Conservation (phyloP, 1,140 invertebrate genomes). For the Macrocentrus cingulum region DNA sequence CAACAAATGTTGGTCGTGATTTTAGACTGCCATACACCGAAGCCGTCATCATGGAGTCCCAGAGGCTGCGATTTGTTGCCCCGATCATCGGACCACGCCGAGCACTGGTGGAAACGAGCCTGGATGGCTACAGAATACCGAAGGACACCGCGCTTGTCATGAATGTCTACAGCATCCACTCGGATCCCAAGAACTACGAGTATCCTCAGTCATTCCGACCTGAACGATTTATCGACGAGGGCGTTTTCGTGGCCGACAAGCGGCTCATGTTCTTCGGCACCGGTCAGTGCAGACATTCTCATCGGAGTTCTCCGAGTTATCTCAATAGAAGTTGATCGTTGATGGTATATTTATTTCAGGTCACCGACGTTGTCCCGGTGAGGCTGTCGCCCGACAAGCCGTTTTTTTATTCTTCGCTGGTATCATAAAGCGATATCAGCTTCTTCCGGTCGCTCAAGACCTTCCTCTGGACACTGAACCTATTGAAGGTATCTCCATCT, state of each 20-base stretch:
- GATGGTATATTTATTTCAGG: conserved; percentile 65
- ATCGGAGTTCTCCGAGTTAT: no score
- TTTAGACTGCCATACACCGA: conserved; percentile 65
- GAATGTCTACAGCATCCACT: conserved; percentile 65
- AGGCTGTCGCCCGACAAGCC: conserved; percentile 71
- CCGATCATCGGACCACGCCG: conserved; percentile 72
- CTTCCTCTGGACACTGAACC: conserved; percentile 36
- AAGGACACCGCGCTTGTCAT: conserved; percentile 68
- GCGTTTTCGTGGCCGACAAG: conserved; percentile 47
- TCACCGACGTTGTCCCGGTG: conserved; percentile 74
- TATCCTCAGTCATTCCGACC: conserved; percentile 74
- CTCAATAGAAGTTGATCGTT: no score
- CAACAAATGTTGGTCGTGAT: not conserved
- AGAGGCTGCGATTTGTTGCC: conserved; percentile 64
- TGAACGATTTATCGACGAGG: conserved; percentile 66
- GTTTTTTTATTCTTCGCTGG: conserved; percentile 73
- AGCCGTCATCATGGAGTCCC: conserved; percentile 68
- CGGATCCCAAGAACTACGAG: conserved; percentile 65
- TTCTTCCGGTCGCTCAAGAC: conserved; percentile 46
- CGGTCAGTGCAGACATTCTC: no score
- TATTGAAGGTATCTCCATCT: conserved; percentile 41
- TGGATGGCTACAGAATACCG: conserved; percentile 69
- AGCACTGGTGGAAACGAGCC: conserved; percentile 60
- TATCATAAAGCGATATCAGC: conserved; percentile 63
- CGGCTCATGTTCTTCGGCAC: conserved; percentile 69